Evolutionary conservation across 2,797 vertebrate genomes (phyloP), one percentile per base, ranked within the genome.

Genomic region (Staurois parvus): DNA sequence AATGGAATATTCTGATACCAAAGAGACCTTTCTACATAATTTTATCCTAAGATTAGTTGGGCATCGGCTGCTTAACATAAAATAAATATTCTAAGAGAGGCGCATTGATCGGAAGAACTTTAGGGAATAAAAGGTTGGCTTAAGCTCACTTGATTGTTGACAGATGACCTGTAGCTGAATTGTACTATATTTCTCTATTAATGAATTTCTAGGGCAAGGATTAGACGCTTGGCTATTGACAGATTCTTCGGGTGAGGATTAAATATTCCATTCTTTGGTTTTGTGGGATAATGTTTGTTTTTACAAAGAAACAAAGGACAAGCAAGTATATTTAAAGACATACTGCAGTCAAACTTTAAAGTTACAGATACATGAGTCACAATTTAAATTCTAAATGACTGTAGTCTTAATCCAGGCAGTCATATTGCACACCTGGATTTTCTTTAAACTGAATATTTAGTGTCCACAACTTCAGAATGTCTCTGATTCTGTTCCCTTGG

Each of bases 131-230:
- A 29, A 81, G 79, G 79, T 77, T 69, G 72, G n/a, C 69, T 81
- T 37, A 72, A 72, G 73, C 34, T 40, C 24, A 75, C 6, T 76
- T 56, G 52, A 76, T 81, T 64, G 34, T 76, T 77, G 79, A 59
- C 56, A 45, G 83, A 30, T 86, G 73, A 86, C 84, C 79, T 81
- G 79, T 69, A 86, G 32, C 73, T 72, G 48, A 30, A 76, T 76
- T 64, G 40, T 29, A 69, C 66, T 82, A 67, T 72, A 76, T 67
- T 84, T 77, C 37, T 62, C 4, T 84, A 84, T 79, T 73, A 76
- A 72, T 68, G 30, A 78, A 81, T 81, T 81, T 34, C 69, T 64
- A 21, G 48, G 15, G 69, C 37, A 70, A 73, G 79, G 69, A 81
- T 81, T 81, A 72, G 28, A 72, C 28, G 68, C 17, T 56, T 78